Evolutionary conservation across 2,888 invertebrate species (phyloP).

Genomic region (Oxyteleia sp.): DNA sequence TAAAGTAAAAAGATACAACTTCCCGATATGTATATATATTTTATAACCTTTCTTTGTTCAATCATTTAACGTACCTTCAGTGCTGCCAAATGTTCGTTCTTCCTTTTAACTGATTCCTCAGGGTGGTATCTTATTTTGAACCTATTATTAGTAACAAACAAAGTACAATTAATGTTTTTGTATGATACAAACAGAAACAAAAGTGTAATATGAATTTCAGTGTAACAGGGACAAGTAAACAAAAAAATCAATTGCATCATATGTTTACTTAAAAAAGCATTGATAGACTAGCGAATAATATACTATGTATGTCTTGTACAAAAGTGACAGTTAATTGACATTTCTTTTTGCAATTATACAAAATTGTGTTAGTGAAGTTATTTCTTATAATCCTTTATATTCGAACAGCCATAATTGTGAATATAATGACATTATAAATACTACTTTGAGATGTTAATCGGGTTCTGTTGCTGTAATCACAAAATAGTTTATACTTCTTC

Average conservation of each 20-base stretch:
- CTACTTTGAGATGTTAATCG: background rate
- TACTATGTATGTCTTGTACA: background rate
- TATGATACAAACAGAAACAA: slow-evolving; percentile 6
- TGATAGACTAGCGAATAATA: background rate
- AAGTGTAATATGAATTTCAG: background rate
- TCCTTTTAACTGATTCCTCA: slow-evolving; percentile 96
- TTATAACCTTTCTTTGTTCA: background rate
- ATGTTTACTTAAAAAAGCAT: background rate
- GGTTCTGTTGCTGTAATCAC: slow-evolving; percentile 13
- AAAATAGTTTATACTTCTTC: background rate
- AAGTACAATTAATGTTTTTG: slow-evolving; percentile 9
- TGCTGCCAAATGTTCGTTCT: slow-evolving; percentile 94
- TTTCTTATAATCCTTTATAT: background rate
- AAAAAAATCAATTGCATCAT: background rate
- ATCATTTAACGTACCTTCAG: slow-evolving; percentile 90
- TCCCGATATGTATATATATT: slow-evolving; percentile 1
- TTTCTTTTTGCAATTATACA: too few relatives aligned
- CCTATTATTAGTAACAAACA: slow-evolving; percentile 89
- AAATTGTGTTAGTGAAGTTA: background rate
- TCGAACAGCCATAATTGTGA: too few relatives aligned
- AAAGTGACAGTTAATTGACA: background rate
- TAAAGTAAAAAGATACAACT: too few relatives aligned
- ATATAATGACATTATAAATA: background rate
- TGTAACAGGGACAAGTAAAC: slow-evolving; percentile 9
- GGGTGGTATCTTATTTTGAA: slow-evolving; percentile 99